Base-by-base conservation (phyloP, 2,797 vertebrate genomes). In the Rhynchotus rufescens region DNA sequence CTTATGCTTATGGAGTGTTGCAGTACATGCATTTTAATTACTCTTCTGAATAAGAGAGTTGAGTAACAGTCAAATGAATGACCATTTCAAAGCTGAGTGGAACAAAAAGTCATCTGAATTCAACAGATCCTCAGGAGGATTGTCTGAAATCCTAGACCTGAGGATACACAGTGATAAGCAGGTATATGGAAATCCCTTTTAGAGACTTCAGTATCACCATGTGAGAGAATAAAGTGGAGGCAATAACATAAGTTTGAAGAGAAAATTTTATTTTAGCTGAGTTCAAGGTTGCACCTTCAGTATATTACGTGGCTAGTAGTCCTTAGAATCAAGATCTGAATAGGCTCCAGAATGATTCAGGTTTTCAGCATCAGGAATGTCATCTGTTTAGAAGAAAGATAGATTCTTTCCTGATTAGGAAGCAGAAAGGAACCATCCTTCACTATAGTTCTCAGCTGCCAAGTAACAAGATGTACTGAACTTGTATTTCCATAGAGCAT, bases 241-340 rank as follows among this genome's bases (percentile, higher is more conserved):
- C 17, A 88, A 4, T 30, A 30, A 5, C 28, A 75, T 47, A 69
- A 17, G 6, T 52, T 32, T 49, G 62, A 57, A 4, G 17, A 45
- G 66, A 86, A 34, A 77, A 72, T 32, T 12, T 32, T 54, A 34
- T 22, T 54, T 9, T 32, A 84, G 54, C 11, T 76, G 26, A 68
- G 79, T 32, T 47, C 44, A n/a, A 57, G n/a, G 5, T 13, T 77
- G 23, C 22, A 61, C 26, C 14, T 25, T 38, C 60, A 15, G 6
- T 6, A 2, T 4, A 3, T 49, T 40, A 21, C 0, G 0, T 32
- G 49, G 10, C 20, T 38, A 44, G 23, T 3, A 73, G 16, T 51
- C 44, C 57, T 75, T 69, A 36, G 16, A 65, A 44, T 17, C 23
- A 15, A 61, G 36, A 68, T 30, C 34, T 47, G 34, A 54, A 59